Evolutionary conservation across 2,113 vertebrate genomes (phyloP), one percentile per base, ranked within the genome.

Genomic region (Pelecanoides urinatrix): DNA sequence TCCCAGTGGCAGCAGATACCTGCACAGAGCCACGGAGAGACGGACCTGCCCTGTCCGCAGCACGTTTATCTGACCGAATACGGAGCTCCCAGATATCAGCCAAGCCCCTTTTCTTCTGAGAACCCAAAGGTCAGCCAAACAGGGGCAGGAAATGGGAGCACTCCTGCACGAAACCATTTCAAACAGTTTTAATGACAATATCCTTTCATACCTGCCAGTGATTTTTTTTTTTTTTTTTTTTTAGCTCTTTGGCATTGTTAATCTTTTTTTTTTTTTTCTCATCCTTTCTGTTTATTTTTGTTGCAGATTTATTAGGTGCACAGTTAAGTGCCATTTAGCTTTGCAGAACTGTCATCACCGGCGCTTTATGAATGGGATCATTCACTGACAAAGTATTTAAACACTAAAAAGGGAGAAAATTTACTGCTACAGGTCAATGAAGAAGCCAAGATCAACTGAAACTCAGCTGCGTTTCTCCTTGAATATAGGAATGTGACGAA

Each of bases 401-500:
- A 97, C 82, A 53, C 76, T 94, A 73, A 94, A 97, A 94, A 62
- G 77, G 92, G 92, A 81, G 94, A 52, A 94, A 96, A 97, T 93
- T 93, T 81, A 96, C 90, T 27, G 97, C 97, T 94, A n/a, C 87
- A 38, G 98, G 97, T 98, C 97, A 98, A 7, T 2, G 30, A 82
- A 95, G 94, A 92, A 97, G 97, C 97, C 97, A 98, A 98, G 96
- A 98, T 96, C 95, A 98, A 97, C 97, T 63, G 96, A 98, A 98
- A 97, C 96, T 95, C 81, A 83, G 79, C 83, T 30, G 42, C 23
- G 2, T 94, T 95, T 96, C 96, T 95, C 91, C 97, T 91, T 65
- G 20, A 94, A 85, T 56, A 29, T 5, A 94, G 92, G 96, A 97
- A 97, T 92, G 93, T 68, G 95, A 96, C 11, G 13, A 92, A 94